phyloP scores from a whole-genome alignment of 2,888 invertebrate species.

The Lycocerus yunnanus region DNA sequence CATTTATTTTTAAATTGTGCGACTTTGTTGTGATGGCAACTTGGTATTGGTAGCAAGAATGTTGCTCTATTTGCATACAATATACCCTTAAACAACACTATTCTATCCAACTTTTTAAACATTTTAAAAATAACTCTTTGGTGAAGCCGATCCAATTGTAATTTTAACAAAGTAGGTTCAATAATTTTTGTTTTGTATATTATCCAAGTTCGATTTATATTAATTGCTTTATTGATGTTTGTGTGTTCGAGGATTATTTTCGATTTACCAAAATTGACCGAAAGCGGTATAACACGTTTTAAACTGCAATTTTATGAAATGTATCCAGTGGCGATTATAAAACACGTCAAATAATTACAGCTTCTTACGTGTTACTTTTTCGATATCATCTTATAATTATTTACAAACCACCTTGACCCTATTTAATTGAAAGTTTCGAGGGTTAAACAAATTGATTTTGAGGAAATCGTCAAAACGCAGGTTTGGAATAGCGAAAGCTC shows the following conservation, averaged over 20 bases:
- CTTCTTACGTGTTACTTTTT: constrained; percentile 11
- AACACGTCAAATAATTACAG: constrained; percentile 20
- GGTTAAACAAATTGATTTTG: not conserved
- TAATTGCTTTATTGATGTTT: not conserved
- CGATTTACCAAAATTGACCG: not conserved
- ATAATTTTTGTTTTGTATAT: not conserved
- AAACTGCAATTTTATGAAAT: constrained; percentile 17
- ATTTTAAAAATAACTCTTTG: constrained; percentile 35
- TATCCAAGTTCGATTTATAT: not conserved
- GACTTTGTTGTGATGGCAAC: constrained; percentile 38
- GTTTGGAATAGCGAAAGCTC: not conserved
- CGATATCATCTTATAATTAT: constrained; percentile 16
- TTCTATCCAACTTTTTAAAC: constrained; percentile 46
- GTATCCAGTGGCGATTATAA: constrained; percentile 14
- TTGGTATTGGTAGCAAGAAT: constrained; percentile 49
- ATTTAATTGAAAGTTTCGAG: constrained; percentile 13
- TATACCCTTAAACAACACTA: constrained; percentile 51
- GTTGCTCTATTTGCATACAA: constrained; percentile 52
- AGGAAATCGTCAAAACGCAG: not conserved
- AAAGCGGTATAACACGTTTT: constrained; percentile 17
- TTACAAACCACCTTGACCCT: constrained; percentile 13
- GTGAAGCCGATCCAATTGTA: constrained; percentile 23
- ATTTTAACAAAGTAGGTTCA: constrained; percentile 14
- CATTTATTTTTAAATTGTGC: constrained; percentile 42
- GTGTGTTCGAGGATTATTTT: not conserved